Percentiles rank a stretch among this genome's conserved stretches.
Evolutionary conservation across 92 coral and sea anemone species (phyloP).

Genomic region (Palythoa grandis): DNA sequence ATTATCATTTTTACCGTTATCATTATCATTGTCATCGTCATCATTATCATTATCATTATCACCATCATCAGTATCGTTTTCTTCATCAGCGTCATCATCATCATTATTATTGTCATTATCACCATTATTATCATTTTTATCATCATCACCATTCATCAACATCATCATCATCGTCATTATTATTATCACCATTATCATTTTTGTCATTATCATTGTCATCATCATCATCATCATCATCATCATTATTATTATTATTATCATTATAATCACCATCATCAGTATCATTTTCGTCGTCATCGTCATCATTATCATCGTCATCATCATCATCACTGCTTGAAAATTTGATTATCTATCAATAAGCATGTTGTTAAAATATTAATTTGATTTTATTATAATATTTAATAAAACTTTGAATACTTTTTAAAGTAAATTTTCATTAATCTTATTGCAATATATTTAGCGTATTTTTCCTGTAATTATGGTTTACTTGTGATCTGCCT

Average conservation of each 20-base stretch:
- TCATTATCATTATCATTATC: not conserved
- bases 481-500: too few relatives aligned
- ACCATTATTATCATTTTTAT: not conserved
- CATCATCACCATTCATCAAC: not conserved
- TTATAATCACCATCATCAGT: not conserved
- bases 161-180: too few relatives aligned
- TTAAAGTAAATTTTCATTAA: too few relatives aligned
- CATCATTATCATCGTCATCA: not conserved
- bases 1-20: not conserved
- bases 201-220: not conserved
- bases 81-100: too few relatives aligned
- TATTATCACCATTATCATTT: too few relatives aligned
- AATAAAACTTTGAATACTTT: too few relatives aligned
- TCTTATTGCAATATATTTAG: too few relatives aligned
- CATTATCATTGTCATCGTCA: not conserved
- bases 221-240: not conserved
- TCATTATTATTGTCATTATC: too few relatives aligned
- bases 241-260: not conserved
- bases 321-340: not conserved
- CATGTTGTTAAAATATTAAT: too few relatives aligned
- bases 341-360: too few relatives aligned
- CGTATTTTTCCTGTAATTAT: too few relatives aligned
- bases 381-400: too few relatives aligned
- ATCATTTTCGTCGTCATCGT: not conserved
- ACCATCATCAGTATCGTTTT: not conserved